Evolutionary conservation across 2,888 invertebrate genomes (phyloP).

Genomic region (Pristionchus fissidentatus): DNA sequence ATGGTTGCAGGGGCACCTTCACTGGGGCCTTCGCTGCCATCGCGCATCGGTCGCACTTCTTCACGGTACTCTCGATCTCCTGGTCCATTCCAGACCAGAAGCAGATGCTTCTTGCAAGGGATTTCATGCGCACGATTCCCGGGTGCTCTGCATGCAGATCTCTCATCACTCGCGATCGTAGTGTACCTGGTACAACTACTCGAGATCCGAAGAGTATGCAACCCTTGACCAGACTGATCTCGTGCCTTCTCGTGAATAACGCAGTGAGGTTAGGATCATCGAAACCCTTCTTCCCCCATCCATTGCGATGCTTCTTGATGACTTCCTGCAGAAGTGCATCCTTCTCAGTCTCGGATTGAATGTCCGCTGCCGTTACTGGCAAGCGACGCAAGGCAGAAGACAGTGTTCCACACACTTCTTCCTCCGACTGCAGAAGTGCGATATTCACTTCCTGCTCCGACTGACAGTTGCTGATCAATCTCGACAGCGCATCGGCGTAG

Average conservation of each 20-base stretch:
- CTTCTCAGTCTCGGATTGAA: not conserved
- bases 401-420: not conserved
- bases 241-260: not conserved
- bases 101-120: constrained; percentile 64
- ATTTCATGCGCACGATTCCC: constrained; percentile 69
- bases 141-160: constrained; percentile 69
- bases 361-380: not conserved
- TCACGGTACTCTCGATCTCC: constrained; percentile 57
- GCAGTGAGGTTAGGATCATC: no score
- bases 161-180: constrained; percentile 56
- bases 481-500: not conserved
- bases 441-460: not conserved
- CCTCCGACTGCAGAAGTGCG: not conserved
- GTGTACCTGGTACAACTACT: constrained; percentile 61
- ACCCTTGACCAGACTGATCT: constrained; percentile 37
- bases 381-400: not conserved
- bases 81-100: no score
- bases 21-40: constrained; percentile 55
- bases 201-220: constrained; percentile 54
- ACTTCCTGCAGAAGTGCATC: no score
- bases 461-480: not conserved
- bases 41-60: constrained; percentile 60
- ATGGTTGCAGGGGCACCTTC: constrained; percentile 65
- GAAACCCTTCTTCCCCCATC: not conserved
- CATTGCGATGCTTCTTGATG: not conserved